Evolutionary conservation across 2,888 invertebrate genomes (phyloP).

Genomic region (Mylabris sibirica): DNA sequence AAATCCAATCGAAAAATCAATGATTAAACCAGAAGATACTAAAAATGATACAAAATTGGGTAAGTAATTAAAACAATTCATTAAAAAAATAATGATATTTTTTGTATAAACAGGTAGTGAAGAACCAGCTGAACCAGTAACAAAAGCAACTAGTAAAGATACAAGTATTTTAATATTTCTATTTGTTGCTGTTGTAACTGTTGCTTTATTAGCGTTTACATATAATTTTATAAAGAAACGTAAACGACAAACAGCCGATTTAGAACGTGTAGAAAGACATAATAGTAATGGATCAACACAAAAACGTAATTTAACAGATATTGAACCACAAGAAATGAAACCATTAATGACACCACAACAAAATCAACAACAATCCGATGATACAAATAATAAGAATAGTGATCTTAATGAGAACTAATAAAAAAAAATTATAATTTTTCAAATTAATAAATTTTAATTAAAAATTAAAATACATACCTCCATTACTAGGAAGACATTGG

Average conservation of each 20-base stretch:
- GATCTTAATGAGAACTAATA: constrained; percentile 16
- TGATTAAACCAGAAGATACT: constrained; percentile 13
- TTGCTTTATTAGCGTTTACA: constrained; percentile 65
- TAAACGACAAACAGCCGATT: constrained; percentile 47
- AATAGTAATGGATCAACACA: constrained; percentile 30
- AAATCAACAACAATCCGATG: neutral
- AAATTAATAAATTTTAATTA: constrained; percentile 15
- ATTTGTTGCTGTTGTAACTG: constrained; percentile 64
- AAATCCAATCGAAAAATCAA: constrained; percentile 16
- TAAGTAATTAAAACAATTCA: no score
- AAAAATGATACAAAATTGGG: neutral
- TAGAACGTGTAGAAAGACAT: constrained; percentile 54
- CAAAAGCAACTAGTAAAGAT: constrained; percentile 40
- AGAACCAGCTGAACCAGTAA: constrained; percentile 35
- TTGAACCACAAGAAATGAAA: constrained; percentile 47
- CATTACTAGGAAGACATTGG: constrained; percentile 97
- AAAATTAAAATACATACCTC: constrained; percentile 73
- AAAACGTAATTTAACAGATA: constrained; percentile 34
- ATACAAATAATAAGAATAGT: constrained; percentile 6
- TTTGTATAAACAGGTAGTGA: neutral
- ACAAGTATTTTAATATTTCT: constrained; percentile 61
- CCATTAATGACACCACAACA: constrained; percentile 48
- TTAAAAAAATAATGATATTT: no score
- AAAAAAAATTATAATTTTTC: constrained; percentile 8
- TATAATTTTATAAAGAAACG: constrained; percentile 66